Conservation (phyloP, 2,888 invertebrate species). For the Pollenia griseotomentosa region DNA sequence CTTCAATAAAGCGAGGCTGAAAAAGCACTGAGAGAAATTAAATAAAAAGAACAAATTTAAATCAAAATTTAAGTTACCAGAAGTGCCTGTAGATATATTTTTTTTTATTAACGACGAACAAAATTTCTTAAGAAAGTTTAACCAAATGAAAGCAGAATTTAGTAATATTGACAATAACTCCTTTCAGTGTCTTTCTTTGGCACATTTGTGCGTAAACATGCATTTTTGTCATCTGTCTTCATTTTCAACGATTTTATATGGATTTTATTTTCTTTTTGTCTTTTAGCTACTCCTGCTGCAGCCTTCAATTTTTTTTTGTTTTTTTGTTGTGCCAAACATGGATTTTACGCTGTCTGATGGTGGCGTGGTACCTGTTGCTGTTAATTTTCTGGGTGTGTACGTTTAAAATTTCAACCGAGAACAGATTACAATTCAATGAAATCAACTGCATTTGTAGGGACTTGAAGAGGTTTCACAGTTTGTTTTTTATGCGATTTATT, state of each 20-base stretch:
- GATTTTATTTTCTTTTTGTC: constrained; percentile 35
- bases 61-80: neutral
- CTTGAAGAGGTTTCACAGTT: constrained; percentile 42
- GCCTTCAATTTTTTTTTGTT: constrained; percentile 65
- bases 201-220: constrained; percentile 66
- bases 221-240: constrained; percentile 70
- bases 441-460: constrained; percentile 72
- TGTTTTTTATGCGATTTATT: constrained; percentile 44
- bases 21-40: constrained; percentile 26
- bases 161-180: neutral
- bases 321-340: constrained; percentile 22
- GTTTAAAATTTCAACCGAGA: constrained; percentile 71
- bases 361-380: constrained; percentile 73
- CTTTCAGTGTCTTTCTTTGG: constrained; percentile 49
- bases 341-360: constrained; percentile 50
- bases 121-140: too few species aligned
- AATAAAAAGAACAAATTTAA: neutral
- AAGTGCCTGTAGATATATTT: neutral
- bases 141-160: too few species aligned
- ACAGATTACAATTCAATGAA: constrained; percentile 73
- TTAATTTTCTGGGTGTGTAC: constrained; percentile 75
- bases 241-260: constrained; percentile 62
- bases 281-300: constrained; percentile 62
- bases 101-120: too few species aligned
- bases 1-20: neutral